These are phyloP conservation scores for Chydorus sphaericus DNA, from an alignment of 2,888 invertebrate genomes.

Conservation along the genomic window DNA sequence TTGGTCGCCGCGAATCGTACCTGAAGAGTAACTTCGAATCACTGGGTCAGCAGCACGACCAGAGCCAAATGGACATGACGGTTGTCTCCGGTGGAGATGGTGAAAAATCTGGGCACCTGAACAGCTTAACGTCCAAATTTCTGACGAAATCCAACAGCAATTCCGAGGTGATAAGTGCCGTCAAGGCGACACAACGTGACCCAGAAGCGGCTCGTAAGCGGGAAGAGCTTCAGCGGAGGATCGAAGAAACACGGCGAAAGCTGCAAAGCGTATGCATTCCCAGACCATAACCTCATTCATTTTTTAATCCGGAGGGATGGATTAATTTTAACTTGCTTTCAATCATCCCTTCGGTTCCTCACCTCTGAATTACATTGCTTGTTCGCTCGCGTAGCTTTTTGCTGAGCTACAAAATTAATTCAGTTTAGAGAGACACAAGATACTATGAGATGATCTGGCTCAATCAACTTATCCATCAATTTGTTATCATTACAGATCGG, in stretches of 20 bases:
- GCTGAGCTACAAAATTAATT: too few relatives aligned
- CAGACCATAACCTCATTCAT: too few relatives aligned
- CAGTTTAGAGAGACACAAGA: too few relatives aligned
- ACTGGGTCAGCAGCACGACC: slow-evolving; percentile 34
- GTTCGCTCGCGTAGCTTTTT: too few relatives aligned
- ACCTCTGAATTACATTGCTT: too few relatives aligned
- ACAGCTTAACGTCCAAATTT: slow-evolving; percentile 24
- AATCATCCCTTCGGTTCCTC: too few relatives aligned
- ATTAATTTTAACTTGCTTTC: too few relatives aligned
- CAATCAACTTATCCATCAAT: too few relatives aligned
- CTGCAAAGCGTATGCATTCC: slow-evolving; percentile 58
- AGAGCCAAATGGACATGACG: slow-evolving; percentile 19
- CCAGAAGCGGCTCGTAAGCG: slow-evolving; percentile 47
- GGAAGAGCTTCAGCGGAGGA: slow-evolving; percentile 64
- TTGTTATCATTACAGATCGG: too few relatives aligned
- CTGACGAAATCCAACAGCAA: slow-evolving; percentile 21
- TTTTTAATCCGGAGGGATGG: too few relatives aligned
- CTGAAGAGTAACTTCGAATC: slow-evolving; percentile 37
- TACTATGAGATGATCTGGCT: too few relatives aligned
- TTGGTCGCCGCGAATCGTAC: slow-evolving; percentile 31
- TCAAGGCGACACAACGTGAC: slow-evolving; percentile 33
- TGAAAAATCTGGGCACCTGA: slow-evolving; percentile 18
- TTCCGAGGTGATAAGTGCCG: slow-evolving; percentile 22
- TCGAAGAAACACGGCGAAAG: slow-evolving; percentile 70
- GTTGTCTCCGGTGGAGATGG: slow-evolving; percentile 8